These are phyloP conservation scores for Micromesistius poutassou DNA, from an alignment of 2,797 vertebrate genomes.

Conservation along the genomic window DNA sequence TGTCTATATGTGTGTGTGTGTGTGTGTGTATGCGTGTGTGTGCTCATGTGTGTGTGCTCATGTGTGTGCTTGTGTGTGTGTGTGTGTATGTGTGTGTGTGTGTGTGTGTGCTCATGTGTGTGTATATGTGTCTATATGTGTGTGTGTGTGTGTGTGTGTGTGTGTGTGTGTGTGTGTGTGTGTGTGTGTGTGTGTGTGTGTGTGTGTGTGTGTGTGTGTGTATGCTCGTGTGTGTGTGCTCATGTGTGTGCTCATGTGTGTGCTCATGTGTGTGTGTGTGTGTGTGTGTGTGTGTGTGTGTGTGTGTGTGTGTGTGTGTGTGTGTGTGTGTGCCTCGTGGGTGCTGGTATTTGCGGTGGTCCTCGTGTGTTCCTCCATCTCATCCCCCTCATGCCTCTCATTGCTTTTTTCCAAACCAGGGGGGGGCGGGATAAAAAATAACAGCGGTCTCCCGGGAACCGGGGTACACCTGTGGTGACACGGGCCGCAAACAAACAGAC, in stretches of 20 bases:
- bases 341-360: slow-evolving; percentile 31
- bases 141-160: slow-evolving; percentile 11
- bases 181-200: neutral
- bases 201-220: neutral
- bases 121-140: neutral
- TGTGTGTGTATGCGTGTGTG: slow-evolving; percentile 20
- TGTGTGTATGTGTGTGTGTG: neutral
- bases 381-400: slow-evolving; percentile 30
- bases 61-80: slow-evolving; percentile 10
- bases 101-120: slow-evolving; percentile 12
- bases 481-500: neutral
- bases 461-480: neutral
- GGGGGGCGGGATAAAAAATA: slow-evolving; percentile 13
- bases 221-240: neutral
- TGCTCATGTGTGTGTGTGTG: neutral
- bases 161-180: neutral
- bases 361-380: slow-evolving; percentile 30
- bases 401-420: neutral
- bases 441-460: neutral
- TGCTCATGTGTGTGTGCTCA: slow-evolving; percentile 10
- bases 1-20: slow-evolving; percentile 2
- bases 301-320: slow-evolving; percentile 8
- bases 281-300: neutral
- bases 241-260: neutral
- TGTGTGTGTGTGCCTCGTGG: slow-evolving; percentile 21